Evolutionary conservation across 2,888 invertebrate species (phyloP), one percentile per base, ranked within the genome.

Genomic region (Andrena praecox): DNA sequence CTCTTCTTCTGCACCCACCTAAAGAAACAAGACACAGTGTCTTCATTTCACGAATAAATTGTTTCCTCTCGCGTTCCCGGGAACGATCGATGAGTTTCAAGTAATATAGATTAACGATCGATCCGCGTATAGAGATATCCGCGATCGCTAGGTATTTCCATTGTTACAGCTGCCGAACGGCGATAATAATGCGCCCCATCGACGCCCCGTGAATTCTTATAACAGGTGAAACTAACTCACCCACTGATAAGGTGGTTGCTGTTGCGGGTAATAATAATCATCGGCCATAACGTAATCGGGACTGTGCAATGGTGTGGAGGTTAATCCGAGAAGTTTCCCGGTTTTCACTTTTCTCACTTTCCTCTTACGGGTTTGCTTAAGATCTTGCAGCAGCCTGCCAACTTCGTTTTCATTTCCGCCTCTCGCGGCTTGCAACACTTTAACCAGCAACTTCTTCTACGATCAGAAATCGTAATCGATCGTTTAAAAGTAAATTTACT

Each of bases 1-100:
- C 73, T 93, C 92, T 83, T 93, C 93, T 73, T 92, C 92, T 2
- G 92, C 92, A 52, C 90, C 91, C 16, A 93, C 90, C 93, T 93
- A 71, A 29, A 73, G 74, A 63, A 54, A 63, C 33, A 68, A 72
- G 0, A 66, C 20, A 16, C 10, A 69, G 16, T 16, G 42, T 42
- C 16, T 16, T 42, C 16, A 42, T 16, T 42, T 42, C 16, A 5
- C 16, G 12, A 4, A 1, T 42, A 42, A 42, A 42, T 42, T 42
- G 1, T 42, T 42, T 16, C 42, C 1, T 42, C 16, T 42, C 42
- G 12, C 16, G 42, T 42, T 42, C 16, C 42, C 42, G 42, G 42
- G 42, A 42, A 42, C 12, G 3, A 16, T 42, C 16, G 42, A 16
- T 42, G 16, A 42, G 5, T 16, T 42, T 42, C 42, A 42, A 42